phyloP scores from a whole-genome alignment of 2,113 vertebrate genomes.

The Laticauda colubrina region DNA sequence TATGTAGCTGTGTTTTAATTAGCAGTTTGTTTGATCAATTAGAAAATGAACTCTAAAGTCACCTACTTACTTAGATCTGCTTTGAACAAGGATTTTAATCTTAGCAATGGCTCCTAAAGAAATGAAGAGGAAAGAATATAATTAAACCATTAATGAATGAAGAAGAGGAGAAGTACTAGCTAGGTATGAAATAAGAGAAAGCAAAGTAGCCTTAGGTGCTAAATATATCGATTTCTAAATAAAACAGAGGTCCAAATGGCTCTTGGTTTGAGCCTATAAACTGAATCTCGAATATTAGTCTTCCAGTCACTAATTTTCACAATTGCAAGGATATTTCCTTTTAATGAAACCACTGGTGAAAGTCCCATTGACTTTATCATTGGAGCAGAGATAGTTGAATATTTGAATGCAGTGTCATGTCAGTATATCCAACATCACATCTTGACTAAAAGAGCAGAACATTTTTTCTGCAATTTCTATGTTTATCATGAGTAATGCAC shows the following conservation, averaged over 20 bases:
- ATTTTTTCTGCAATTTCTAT: neutral
- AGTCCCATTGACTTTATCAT: conserved; percentile 33
- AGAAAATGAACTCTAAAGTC: conserved; percentile 68
- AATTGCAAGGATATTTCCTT: conserved; percentile 23
- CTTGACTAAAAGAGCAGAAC: neutral
- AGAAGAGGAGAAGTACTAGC: neutral
- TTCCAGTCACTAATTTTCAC: conserved; percentile 1
- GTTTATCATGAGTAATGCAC: neutral
- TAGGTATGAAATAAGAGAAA: conserved; percentile 30
- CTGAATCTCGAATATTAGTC: neutral
- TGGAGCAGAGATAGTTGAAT: neutral
- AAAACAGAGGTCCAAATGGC: neutral
- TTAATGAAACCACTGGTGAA: conserved; percentile 14
- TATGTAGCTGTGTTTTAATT: conserved; percentile 66
- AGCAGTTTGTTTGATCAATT: conserved; percentile 69
- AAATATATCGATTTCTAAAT: conserved; percentile 25
- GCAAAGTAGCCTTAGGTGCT: conserved; percentile 24
- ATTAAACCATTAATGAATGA: conserved; percentile 46
- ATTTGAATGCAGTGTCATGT: conserved; percentile 12
- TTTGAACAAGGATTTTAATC: conserved; percentile 63
- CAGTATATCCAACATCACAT: conserved; percentile 7
- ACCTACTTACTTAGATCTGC: conserved; percentile 65
- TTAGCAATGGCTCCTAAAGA: conserved; percentile 42
- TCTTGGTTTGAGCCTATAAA: conserved; percentile 32
- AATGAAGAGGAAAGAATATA: conserved; percentile 26